phyloP scores from a whole-genome alignment of 2,888 invertebrate species.

The Callyntrura sp. region DNA sequence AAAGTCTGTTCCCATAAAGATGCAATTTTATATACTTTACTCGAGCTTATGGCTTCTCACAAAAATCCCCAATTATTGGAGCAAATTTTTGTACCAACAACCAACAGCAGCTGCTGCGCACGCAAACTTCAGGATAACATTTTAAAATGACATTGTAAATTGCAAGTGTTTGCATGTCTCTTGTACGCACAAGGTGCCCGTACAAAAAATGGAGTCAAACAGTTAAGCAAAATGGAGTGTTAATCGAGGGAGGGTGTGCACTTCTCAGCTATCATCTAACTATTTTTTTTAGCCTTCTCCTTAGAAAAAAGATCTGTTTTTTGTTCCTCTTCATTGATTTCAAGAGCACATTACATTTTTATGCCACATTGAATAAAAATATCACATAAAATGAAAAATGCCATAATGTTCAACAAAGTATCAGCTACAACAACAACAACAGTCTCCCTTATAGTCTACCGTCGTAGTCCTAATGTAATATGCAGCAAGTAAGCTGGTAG shows the following conservation, averaged over 20 bases:
- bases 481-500: too few species aligned
- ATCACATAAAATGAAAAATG: slow-evolving; percentile 23
- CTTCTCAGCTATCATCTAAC: neutral
- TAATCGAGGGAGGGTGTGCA: slow-evolving; percentile 24
- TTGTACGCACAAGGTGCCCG: too few species aligned
- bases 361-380: slow-evolving; percentile 8
- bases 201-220: neutral
- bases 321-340: slow-evolving; percentile 55
- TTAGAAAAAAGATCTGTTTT: slow-evolving; percentile 1
- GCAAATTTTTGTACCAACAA: neutral
- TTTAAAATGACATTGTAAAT: too few species aligned
- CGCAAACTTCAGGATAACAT: too few species aligned
- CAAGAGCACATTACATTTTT: slow-evolving; percentile 47
- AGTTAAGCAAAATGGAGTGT: neutral
- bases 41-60: neutral
- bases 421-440: neutral
- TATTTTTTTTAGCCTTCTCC: neutral
- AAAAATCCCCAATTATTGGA: too few species aligned
- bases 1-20: neutral
- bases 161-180: too few species aligned
- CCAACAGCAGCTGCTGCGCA: neutral
- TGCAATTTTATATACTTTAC: neutral
- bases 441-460: too few species aligned
- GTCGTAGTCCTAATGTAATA: neutral
- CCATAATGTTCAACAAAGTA: neutral